These are phyloP conservation scores for Pterobdella sp. DNA, from an alignment of 2,888 invertebrate genomes.

Conservation along the genomic window DNA sequence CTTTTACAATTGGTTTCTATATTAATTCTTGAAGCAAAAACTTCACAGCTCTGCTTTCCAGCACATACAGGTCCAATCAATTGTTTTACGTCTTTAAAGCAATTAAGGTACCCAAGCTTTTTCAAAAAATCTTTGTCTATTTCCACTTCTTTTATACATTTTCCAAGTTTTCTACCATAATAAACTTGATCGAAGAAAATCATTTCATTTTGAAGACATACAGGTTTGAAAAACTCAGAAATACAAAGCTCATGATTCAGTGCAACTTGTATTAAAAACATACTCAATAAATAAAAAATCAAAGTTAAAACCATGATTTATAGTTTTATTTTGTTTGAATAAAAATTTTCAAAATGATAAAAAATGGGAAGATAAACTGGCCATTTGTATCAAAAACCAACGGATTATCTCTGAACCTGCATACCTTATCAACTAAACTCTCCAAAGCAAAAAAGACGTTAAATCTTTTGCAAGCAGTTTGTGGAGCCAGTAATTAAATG, in stretches of 20 bases:
- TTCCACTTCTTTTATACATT: slow-evolving; percentile 11
- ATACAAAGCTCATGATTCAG: slow-evolving; percentile 10
- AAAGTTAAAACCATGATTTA: too few relatives aligned
- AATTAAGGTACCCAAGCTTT: slow-evolving; percentile 6
- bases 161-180: slow-evolving; percentile 9
- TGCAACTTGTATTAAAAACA: too few relatives aligned
- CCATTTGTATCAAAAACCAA: too few relatives aligned
- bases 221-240: slow-evolving; percentile 19
- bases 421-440: too few relatives aligned
- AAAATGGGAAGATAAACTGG: too few relatives aligned
- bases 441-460: too few relatives aligned
- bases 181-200: background rate
- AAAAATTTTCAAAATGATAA: too few relatives aligned
- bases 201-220: slow-evolving; percentile 14
- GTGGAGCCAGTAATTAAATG: background rate
- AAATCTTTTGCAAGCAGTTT: background rate
- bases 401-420: too few relatives aligned
- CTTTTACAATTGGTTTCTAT: too few relatives aligned
- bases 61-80: slow-evolving; percentile 16
- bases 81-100: slow-evolving; percentile 18
- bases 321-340: too few relatives aligned
- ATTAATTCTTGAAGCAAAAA: too few relatives aligned
- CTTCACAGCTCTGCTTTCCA: background rate
- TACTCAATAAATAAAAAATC: too few relatives aligned
- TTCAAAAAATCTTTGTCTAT: slow-evolving; percentile 13